These are phyloP conservation scores for Euplexia lucipara DNA, from an alignment of 2,888 invertebrate species.

Conservation along the genomic window DNA sequence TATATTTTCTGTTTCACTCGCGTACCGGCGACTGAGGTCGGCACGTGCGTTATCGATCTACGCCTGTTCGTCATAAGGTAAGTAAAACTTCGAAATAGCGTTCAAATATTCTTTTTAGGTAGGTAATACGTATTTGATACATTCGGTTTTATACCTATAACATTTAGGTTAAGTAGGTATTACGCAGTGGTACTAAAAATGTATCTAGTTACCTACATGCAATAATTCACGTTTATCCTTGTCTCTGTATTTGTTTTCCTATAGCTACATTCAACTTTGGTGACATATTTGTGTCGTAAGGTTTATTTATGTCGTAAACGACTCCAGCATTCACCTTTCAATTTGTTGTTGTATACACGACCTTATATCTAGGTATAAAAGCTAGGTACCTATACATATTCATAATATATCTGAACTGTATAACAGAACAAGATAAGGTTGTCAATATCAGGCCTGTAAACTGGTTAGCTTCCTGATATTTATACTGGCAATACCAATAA, in stretches of 20 bases:
- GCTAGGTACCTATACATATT: not conserved
- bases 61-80: slow-evolving; percentile 72
- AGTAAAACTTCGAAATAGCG: slow-evolving; percentile 59
- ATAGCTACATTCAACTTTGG: slow-evolving; percentile 5
- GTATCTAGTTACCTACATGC: not conserved
- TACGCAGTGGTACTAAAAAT: slow-evolving; percentile 12
- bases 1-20: slow-evolving; percentile 64
- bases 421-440: not conserved
- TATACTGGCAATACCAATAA: not conserved
- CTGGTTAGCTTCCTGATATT: not conserved
- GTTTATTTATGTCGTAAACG: slow-evolving; percentile 1
- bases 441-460: not conserved
- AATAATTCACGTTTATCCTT: slow-evolving; percentile 34
- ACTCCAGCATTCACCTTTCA: not conserved
- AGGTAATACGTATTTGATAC: slow-evolving; percentile 37
- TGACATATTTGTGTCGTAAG: not conserved
- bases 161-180: slow-evolving; percentile 36
- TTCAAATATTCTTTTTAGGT: slow-evolving; percentile 50
- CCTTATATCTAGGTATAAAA: not conserved
- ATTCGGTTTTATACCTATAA: slow-evolving; percentile 34
- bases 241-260: slow-evolving; percentile 33
- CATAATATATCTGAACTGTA: not conserved
- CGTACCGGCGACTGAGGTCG: slow-evolving; percentile 69
- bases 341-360: slow-evolving; percentile 12
- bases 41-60: slow-evolving; percentile 83